Percentiles rank a stretch among this genome's conserved stretches.
Conservation (phyloP, 2,888 invertebrate species). For the Ectropis crepuscularia region DNA sequence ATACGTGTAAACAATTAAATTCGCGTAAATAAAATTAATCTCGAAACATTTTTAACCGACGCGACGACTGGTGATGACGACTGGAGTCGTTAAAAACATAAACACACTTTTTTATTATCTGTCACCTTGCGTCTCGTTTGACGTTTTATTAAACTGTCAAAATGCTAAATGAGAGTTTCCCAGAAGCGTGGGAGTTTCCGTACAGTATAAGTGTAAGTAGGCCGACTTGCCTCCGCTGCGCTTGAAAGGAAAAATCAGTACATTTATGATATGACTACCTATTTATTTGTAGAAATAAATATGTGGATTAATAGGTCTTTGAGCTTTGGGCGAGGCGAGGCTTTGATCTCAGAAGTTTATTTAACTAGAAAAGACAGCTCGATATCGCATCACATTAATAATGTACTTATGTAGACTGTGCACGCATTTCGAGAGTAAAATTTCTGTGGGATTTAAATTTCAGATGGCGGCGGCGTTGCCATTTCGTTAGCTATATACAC, state of each 20-base stretch:
- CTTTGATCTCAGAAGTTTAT: constrained; percentile 10
- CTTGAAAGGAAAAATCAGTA: constrained; percentile 44
- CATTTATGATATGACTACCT: constrained; percentile 1
- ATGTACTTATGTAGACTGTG: neutral
- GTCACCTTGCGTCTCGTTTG: constrained; percentile 43
- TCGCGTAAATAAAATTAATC: constrained; percentile 21
- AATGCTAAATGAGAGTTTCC: constrained; percentile 67
- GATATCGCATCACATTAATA: neutral
- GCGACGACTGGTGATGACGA: constrained; percentile 14
- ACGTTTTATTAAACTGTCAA: constrained; percentile 69
- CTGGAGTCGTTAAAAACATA: constrained; percentile 41
- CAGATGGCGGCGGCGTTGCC: no score
- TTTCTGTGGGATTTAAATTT: no score
- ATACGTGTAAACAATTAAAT: constrained; percentile 21
- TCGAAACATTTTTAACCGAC: constrained; percentile 8
- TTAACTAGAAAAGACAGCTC: constrained; percentile 3
- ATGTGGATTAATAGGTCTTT: constrained; percentile 15
- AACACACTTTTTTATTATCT: constrained; percentile 39
- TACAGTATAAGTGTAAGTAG: constrained; percentile 53
- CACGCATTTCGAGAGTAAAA: neutral
- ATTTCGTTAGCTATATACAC: no score
- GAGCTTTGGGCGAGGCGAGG: neutral
- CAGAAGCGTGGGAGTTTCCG: constrained; percentile 69
- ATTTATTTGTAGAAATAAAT: constrained; percentile 27
- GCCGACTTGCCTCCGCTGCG: constrained; percentile 55